Evolutionary conservation across 2,888 invertebrate species (phyloP).

Genomic region (Syritta pipiens): DNA sequence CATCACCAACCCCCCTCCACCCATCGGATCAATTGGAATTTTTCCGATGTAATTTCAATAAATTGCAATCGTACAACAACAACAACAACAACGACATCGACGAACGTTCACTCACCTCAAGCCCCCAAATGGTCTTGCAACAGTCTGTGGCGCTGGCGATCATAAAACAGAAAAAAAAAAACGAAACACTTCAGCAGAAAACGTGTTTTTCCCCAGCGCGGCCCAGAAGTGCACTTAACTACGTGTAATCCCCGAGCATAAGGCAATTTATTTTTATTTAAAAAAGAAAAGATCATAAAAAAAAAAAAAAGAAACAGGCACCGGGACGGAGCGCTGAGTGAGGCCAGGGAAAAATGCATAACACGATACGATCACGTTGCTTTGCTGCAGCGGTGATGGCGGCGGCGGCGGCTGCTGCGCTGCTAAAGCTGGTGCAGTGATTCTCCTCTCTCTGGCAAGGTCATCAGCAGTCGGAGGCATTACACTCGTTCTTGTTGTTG

Average conservation of each 20-base stretch:
- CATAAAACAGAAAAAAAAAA: constrained; percentile 25
- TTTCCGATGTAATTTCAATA: constrained; percentile 54
- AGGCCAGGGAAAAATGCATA: not conserved
- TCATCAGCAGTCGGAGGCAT: constrained; percentile 56
- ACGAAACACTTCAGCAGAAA: constrained; percentile 43
- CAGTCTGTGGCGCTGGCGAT: constrained; percentile 17
- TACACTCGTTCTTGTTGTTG: constrained; percentile 39
- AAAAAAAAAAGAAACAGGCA: constrained; percentile 5
- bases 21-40: constrained; percentile 31
- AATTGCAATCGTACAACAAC: constrained; percentile 35
- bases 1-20: too few relatives aligned
- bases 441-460: constrained; percentile 64
- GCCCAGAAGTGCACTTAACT: constrained; percentile 55
- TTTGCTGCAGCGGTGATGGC: not conserved
- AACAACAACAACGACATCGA: not conserved
- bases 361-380: constrained; percentile 4
- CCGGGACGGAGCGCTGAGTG: not conserved
- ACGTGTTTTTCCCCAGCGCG: constrained; percentile 42
- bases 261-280: constrained; percentile 55
- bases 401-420: not conserved
- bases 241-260: constrained; percentile 32
- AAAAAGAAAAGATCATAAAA: constrained; percentile 25
- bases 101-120: constrained; percentile 60
- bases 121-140: constrained; percentile 39
- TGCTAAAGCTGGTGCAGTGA: constrained; percentile 47